These are phyloP conservation scores for Volucella zonaria DNA, from an alignment of 2,888 invertebrate genomes.

Conservation along the genomic window DNA sequence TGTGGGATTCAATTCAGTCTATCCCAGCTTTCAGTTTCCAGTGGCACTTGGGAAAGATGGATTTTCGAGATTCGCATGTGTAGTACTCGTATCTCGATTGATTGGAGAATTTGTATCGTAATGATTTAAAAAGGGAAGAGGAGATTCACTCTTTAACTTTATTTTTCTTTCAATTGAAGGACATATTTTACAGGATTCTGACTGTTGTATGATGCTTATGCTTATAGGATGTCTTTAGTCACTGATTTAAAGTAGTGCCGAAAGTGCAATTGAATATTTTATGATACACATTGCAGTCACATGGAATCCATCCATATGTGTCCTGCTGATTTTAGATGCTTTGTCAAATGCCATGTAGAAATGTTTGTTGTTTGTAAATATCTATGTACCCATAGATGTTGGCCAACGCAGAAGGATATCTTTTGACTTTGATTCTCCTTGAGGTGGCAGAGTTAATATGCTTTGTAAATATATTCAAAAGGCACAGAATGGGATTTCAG, in stretches of 20 bases:
- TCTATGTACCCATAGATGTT: too few relatives aligned
- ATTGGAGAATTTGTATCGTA: constrained; percentile 62
- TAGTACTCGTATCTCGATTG: constrained; percentile 31
- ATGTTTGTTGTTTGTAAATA: constrained; percentile 9
- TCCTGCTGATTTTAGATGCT: constrained; percentile 29
- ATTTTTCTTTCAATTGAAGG: too few relatives aligned
- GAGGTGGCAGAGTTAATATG: constrained; percentile 1
- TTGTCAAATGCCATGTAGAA: constrained; percentile 35
- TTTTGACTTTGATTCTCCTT: constrained; percentile 6
- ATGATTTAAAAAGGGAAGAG: constrained; percentile 50
- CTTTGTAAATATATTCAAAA: neutral
- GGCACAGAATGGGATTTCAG: neutral
- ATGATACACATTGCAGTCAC: constrained; percentile 1
- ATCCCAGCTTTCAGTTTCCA: neutral
- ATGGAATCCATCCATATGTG: neutral
- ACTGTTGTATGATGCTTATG: neutral
- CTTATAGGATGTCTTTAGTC: constrained; percentile 5
- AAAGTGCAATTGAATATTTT: constrained; percentile 44
- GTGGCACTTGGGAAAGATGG: constrained; percentile 8
- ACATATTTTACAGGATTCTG: neutral
- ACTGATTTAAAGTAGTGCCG: constrained; percentile 14
- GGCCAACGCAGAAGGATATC: neutral
- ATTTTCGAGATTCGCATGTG: constrained; percentile 48
- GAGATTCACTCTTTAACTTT: too few relatives aligned
- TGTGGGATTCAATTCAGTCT: constrained; percentile 32